These are phyloP conservation scores for Strigamia crassipes DNA, from an alignment of 2,888 invertebrate genomes.

Conservation along the genomic window DNA sequence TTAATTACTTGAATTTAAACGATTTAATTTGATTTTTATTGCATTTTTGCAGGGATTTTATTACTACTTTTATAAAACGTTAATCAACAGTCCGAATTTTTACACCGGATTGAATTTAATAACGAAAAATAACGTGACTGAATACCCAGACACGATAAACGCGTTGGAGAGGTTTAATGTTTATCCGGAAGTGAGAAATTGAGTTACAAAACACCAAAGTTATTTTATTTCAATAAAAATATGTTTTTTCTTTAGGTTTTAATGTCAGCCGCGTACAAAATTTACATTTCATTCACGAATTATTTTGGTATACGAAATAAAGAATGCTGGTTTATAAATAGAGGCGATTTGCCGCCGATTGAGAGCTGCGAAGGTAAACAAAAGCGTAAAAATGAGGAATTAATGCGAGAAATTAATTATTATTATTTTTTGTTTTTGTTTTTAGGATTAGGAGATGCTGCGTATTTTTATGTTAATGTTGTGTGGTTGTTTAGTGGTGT, in stretches of 20 bases:
- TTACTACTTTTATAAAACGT: conserved; percentile 81
- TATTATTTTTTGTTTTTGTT: not conserved
- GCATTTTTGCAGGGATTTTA: conserved; percentile 71
- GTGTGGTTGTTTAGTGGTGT: conserved; percentile 76
- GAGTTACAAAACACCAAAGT: not conserved
- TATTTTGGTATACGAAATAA: conserved; percentile 60
- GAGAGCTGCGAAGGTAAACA: conserved; percentile 72
- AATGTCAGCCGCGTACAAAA: conserved; percentile 64
- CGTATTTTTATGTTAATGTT: conserved; percentile 79
- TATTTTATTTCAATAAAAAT: not conserved
- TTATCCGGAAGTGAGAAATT: conserved; percentile 73
- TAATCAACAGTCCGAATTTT: not conserved
- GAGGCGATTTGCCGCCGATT: conserved; percentile 69
- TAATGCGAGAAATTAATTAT: not conserved
- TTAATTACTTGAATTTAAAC: not conserved
- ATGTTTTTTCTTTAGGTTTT: conserved; percentile 58
- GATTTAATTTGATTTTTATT: conserved; percentile 44
- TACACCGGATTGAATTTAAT: conserved; percentile 60
- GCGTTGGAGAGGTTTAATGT: conserved; percentile 81
- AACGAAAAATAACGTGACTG: conserved; percentile 75
- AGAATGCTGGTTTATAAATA: conserved; percentile 65
- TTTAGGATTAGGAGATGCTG: conserved; percentile 69
- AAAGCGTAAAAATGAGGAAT: not conserved
- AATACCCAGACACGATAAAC: conserved; percentile 80
- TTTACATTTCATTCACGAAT: conserved; percentile 60